Evolutionary conservation across 1,140 invertebrate genomes (phyloP), one percentile per base, ranked within the genome.

Genomic region (Acromyrmex charruanus): DNA sequence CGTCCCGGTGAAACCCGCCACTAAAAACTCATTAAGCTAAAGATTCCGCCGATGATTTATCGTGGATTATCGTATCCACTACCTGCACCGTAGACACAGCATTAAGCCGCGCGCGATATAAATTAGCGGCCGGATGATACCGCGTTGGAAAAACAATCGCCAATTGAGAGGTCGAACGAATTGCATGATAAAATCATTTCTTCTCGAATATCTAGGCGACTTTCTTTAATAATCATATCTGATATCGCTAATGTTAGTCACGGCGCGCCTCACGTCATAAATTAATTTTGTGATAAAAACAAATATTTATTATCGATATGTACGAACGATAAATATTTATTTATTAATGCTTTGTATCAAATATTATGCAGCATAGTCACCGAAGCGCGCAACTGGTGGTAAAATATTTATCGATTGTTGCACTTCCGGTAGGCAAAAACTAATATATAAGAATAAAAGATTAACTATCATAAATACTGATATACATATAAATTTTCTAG

Each of bases 21-120:
- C 93, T 94, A 94, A 94, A 95, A 95, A 95, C 94, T 95, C 94
- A 95, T 95, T 95, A 95, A 94, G 94, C 90, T 88, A 93, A 92
- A 94, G 93, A 95, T 95, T 92, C 92, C 84, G 75, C 65, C 55
- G 91, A 91, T 95, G 94, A 95, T 95, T 95, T 95, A 95, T 95
- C 93, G 94, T 94, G 91, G 91, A 95, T 95, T 95, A 94, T 93
- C 90, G 90, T 93, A 92, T 87, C 92, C 87, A 88, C 92, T 92
- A 92, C 91, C 92, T 92, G 91, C 79, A 89, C 91, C 92, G 84
- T 85, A 89, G 86, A 85, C 77, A 79, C 77, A 68, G 86, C 89
- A 89, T 87, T 89, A 87, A 89, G 55, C 87, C 71, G 79, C 35
- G 88, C 68, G 84, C 87, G 86, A 77, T 72, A 75, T 91, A 90